phyloP scores from a whole-genome alignment of 2,797 vertebrate genomes.

The Anniella stebbinsi region DNA sequence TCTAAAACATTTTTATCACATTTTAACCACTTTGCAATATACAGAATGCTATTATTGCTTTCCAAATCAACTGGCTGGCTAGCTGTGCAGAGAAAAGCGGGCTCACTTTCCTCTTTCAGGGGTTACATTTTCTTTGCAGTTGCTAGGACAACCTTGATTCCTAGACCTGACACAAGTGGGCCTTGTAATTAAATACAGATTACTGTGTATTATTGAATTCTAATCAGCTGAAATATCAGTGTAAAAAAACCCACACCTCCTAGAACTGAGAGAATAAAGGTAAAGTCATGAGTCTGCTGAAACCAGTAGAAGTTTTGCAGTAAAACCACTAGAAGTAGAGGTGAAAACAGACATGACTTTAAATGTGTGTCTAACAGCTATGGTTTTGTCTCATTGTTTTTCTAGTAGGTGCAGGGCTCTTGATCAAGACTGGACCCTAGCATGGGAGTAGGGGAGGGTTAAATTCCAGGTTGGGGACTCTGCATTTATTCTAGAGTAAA shows the following conservation, averaged over 20 bases:
- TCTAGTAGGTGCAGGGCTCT: no score
- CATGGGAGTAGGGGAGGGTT: no score
- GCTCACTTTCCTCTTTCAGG: constrained; percentile 8
- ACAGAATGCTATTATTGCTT: constrained; percentile 26
- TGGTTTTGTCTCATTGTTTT: no score
- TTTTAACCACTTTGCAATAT: neutral
- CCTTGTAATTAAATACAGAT: constrained; percentile 46
- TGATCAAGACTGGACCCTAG: no score
- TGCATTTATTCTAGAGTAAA: no score
- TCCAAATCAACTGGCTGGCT: constrained; percentile 22
- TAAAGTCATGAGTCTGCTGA: neutral
- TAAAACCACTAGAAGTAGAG: neutral
- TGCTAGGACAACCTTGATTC: constrained; percentile 37
- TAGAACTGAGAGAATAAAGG: neutral
- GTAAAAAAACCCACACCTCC: neutral
- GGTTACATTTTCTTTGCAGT: constrained; percentile 26
- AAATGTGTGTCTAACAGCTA: neutral
- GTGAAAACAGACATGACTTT: neutral
- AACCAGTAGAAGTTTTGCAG: neutral
- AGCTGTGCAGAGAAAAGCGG: neutral
- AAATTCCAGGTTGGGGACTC: no score
- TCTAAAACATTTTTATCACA: neutral
- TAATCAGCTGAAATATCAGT: constrained; percentile 24
- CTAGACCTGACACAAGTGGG: constrained; percentile 40
- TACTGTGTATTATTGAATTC: neutral